These are phyloP conservation scores for Resseliella maxima DNA, from an alignment of 2,888 invertebrate species.

Conservation along the genomic window DNA sequence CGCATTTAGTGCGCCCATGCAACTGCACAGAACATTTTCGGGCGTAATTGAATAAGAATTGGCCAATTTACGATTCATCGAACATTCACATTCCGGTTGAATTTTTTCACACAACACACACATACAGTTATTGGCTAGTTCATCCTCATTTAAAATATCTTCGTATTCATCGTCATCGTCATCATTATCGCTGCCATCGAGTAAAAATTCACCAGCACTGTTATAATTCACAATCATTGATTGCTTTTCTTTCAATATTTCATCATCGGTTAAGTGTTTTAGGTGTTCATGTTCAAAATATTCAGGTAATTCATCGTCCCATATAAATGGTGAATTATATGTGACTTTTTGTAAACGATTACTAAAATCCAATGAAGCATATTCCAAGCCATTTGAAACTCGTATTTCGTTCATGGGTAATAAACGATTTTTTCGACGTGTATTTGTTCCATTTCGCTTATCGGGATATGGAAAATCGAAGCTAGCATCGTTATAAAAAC, in stretches of 20 bases:
- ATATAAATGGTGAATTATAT: constrained; percentile 56
- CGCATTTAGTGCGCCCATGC: constrained; percentile 1
- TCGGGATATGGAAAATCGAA: constrained; percentile 61
- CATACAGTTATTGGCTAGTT: constrained; percentile 61
- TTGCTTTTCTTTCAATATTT: constrained; percentile 4
- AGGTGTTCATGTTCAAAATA: constrained; percentile 57
- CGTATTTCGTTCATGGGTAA: constrained; percentile 61
- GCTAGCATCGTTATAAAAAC: constrained; percentile 16
- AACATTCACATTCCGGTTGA: constrained; percentile 60
- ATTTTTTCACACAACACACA: constrained; percentile 62
- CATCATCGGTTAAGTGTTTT: constrained; percentile 59
- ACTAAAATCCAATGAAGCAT: constrained; percentile 58
- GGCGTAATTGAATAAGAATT: not conserved
- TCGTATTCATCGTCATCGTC: constrained; percentile 61
- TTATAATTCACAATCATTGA: constrained; percentile 16
- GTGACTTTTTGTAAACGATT: constrained; percentile 56
- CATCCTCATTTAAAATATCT: constrained; percentile 61
- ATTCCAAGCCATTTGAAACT: constrained; percentile 58
- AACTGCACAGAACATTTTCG: constrained; percentile 25
- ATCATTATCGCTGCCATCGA: constrained; percentile 59
- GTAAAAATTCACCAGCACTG: constrained; percentile 60
- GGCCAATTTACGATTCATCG: constrained; percentile 5
- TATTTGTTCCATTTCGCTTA: constrained; percentile 59
- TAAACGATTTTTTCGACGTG: constrained; percentile 60
- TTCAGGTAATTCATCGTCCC: not conserved